These are phyloP conservation scores for Oxycera nigricornis DNA, from an alignment of 2,888 invertebrate species.

Conservation along the genomic window DNA sequence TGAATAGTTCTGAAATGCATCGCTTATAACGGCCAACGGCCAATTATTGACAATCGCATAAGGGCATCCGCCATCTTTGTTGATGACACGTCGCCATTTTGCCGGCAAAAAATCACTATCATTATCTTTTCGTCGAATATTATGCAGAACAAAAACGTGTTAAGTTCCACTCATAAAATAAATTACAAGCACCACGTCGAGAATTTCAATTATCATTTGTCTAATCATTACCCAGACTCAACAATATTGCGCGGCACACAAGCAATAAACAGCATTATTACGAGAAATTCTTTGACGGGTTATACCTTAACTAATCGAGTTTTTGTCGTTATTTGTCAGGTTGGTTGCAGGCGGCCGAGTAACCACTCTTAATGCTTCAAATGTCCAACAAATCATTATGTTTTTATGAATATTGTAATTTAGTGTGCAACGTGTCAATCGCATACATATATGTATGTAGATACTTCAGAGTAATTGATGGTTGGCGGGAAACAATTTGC, in stretches of 20 bases:
- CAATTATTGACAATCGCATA: neutral
- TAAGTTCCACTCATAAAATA: neutral
- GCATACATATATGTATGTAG: too few relatives aligned
- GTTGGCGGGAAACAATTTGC: too few relatives aligned
- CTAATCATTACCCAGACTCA: neutral
- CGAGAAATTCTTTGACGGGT: neutral
- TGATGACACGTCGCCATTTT: conserved; percentile 16
- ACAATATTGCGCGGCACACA: neutral
- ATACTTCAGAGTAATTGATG: too few relatives aligned
- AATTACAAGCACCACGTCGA: neutral
- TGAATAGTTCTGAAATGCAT: too few relatives aligned
- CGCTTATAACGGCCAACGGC: neutral
- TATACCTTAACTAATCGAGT: neutral
- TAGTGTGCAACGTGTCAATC: too few relatives aligned
- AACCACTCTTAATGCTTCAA: neutral
- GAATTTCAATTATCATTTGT: conserved; percentile 19
- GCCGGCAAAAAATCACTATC: neutral
- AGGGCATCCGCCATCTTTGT: conserved; percentile 12
- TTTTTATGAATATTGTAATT: too few relatives aligned
- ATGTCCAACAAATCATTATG: conserved; percentile 9
- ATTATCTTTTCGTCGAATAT: neutral
- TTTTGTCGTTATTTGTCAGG: neutral
- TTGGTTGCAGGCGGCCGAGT: neutral
- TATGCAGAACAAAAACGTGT: neutral
- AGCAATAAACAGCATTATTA: neutral